phyloP scores from a whole-genome alignment of 1,140 invertebrate species.

The Brachionus plicatilis region DNA sequence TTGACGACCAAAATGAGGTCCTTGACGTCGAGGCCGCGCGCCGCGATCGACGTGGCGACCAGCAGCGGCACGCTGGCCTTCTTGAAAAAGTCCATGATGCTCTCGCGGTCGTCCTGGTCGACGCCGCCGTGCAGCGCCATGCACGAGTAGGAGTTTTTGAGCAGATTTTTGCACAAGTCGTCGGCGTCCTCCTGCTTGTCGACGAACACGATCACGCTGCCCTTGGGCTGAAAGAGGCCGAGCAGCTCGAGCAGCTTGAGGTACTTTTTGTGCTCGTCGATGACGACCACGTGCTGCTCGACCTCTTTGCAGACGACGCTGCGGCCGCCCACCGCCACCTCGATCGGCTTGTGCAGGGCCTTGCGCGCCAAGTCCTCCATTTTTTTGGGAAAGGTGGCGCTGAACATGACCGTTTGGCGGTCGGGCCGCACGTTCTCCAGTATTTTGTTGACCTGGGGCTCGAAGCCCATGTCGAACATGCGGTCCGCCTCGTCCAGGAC shows the following conservation, averaged over 20 bases:
- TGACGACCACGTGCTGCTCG: constrained; percentile 79
- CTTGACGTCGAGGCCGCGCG: constrained; percentile 93
- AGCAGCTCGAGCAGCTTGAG: constrained; percentile 91
- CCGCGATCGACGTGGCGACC: constrained; percentile 89
- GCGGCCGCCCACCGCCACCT: constrained; percentile 83
- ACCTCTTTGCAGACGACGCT: constrained; percentile 98
- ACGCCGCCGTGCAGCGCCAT: constrained; percentile 97
- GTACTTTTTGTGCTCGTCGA: constrained; percentile 96
- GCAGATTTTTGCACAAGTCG: constrained; percentile 83
- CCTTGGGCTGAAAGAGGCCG: constrained; percentile 85
- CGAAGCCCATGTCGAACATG: constrained; percentile 99
- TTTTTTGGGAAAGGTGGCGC: constrained; percentile 94
- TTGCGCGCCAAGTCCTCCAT: constrained; percentile 95
- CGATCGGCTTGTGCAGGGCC: constrained; percentile 88
- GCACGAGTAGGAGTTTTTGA: constrained; percentile 90
- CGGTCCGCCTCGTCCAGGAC: constrained; percentile 97
- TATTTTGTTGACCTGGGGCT: constrained; percentile 86
- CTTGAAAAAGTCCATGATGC: constrained; percentile 96
- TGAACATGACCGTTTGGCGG: constrained; percentile 95
- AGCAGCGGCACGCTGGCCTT: constrained; percentile 70
- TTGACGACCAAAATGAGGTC: constrained; percentile 95
- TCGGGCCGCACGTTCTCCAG: constrained; percentile 95
- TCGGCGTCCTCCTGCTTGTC: constrained; percentile 97
- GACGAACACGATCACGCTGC: constrained; percentile 92
- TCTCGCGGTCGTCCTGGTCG: constrained; percentile 97